phyloP scores from a whole-genome alignment of 2,888 invertebrate species.

The Meliscaeva auricollis region DNA sequence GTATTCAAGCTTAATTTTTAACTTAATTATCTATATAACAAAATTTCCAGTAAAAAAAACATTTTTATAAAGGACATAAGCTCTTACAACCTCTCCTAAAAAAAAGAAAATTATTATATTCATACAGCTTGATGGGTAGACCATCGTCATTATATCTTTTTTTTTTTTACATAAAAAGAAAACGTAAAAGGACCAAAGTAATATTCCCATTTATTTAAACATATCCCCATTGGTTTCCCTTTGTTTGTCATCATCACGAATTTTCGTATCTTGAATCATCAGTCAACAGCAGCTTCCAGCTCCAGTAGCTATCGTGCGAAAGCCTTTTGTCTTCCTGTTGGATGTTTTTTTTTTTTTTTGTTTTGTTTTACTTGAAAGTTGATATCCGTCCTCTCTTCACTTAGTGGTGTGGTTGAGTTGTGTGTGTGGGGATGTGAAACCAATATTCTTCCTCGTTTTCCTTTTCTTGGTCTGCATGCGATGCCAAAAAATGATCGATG shows the following conservation, averaged over 20 bases:
- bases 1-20: too few species aligned
- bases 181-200: slow-evolving; percentile 23
- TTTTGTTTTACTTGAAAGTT: slow-evolving; percentile 13
- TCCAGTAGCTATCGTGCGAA: slow-evolving; percentile 43
- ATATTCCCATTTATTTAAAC: neutral
- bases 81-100: neutral
- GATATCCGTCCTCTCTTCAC: slow-evolving; percentile 34
- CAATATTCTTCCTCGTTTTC: slow-evolving; percentile 13
- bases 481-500: slow-evolving; percentile 64
- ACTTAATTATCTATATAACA: too few species aligned
- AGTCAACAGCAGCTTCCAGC: slow-evolving; percentile 38
- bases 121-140: slow-evolving; percentile 6
- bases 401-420: too few species aligned
- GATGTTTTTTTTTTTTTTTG: neutral
- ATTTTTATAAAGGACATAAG: too few species aligned
- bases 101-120: neutral
- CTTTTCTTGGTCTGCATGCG: slow-evolving; percentile 39
- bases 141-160: slow-evolving; percentile 1
- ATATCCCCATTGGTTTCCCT: slow-evolving; percentile 24
- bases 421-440: neutral
- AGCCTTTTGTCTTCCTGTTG: slow-evolving; percentile 51
- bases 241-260: slow-evolving; percentile 72
- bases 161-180: slow-evolving; percentile 32
- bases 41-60: too few species aligned
- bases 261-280: slow-evolving; percentile 60